Conservation (phyloP, 2,888 invertebrate species). For the Ashinkailepas kermadecensis region DNA sequence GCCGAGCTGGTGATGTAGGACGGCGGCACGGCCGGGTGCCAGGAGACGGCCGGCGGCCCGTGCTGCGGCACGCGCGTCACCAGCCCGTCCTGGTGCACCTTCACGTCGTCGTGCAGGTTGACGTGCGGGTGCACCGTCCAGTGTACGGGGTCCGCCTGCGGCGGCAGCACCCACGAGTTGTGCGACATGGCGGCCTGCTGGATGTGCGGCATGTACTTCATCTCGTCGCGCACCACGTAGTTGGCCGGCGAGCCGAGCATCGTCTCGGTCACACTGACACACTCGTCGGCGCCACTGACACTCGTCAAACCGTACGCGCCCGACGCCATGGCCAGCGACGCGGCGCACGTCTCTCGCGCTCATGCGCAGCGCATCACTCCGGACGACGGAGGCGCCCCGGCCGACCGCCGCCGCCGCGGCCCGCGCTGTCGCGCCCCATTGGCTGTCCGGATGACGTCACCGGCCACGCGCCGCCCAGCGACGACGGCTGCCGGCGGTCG, state of each 20-base stretch:
- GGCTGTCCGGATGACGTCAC: not conserved
- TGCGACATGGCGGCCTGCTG: conserved; percentile 70
- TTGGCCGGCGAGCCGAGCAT: conserved; percentile 33
- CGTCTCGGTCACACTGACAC: conserved; percentile 27
- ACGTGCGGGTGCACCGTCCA: conserved; percentile 63
- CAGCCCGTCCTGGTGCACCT: conserved; percentile 44
- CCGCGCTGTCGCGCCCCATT: not conserved
- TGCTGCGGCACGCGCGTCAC: conserved; percentile 45
- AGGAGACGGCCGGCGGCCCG: conserved; percentile 61
- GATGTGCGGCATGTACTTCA: conserved; percentile 81
- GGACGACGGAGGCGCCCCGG: not conserved
- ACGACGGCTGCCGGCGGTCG: not conserved
- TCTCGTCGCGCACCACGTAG: conserved; percentile 46
- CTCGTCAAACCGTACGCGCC: conserved; percentile 9
- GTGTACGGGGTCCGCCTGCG: conserved; percentile 32
- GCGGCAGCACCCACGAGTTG: conserved; percentile 74
- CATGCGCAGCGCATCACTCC: conserved; percentile 3
- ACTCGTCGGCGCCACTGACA: not conserved
- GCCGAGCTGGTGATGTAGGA: conserved; percentile 69
- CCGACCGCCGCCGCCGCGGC: not conserved
- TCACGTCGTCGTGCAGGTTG: conserved; percentile 55
- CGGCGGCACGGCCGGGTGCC: conserved; percentile 79
- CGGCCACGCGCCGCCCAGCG: not conserved
- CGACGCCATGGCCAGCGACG: not conserved
- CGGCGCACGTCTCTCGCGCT: not conserved